These are phyloP conservation scores for Drosophila birchii DNA, from an alignment of 2,888 invertebrate genomes.

Conservation along the genomic window DNA sequence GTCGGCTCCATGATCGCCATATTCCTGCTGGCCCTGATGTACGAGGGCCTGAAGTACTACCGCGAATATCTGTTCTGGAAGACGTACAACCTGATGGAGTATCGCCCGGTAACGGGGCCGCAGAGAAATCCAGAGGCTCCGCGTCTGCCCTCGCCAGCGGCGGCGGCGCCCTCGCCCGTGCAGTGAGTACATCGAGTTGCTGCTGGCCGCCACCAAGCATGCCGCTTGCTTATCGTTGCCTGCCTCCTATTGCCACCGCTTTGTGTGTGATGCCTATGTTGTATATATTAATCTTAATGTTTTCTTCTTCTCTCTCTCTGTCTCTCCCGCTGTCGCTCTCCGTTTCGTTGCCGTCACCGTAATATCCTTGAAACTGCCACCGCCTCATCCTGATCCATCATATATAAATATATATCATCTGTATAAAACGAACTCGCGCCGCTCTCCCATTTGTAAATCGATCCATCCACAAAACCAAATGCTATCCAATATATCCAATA, in stretches of 20 bases:
- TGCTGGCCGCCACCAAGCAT: neutral
- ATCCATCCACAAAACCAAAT: conserved; percentile 16
- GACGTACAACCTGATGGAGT: conserved; percentile 93
- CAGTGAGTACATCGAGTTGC: conserved; percentile 87
- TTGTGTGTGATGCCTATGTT: conserved; percentile 16
- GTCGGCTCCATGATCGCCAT: conserved; percentile 96
- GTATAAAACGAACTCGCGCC: conserved; percentile 2
- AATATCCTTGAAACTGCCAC: conserved; percentile 4
- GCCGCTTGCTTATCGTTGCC: conserved; percentile 5
- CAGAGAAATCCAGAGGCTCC: conserved; percentile 84
- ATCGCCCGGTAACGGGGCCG: conserved; percentile 93
- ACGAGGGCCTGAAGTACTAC: conserved; percentile 93
- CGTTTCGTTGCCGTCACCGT: neutral
- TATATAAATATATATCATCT: conserved; percentile 14
- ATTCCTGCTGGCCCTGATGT: conserved; percentile 95
- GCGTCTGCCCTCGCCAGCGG: conserved; percentile 86
- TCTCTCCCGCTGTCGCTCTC: conserved; percentile 35
- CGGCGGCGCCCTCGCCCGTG: conserved; percentile 86
- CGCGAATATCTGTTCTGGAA: conserved; percentile 94
- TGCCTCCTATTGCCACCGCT: neutral
- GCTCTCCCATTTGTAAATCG: conserved; percentile 38
- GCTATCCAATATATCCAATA: conserved; percentile 41
- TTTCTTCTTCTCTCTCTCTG: conserved; percentile 34
- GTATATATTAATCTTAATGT: conserved; percentile 58
- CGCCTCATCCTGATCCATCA: conserved; percentile 25